A percentile compares a stretch with the other conserved stretches of the same genome.
Evolutionary conservation across 1,140 invertebrate species (phyloP).

Genomic region (Sesamia nonagrioides): DNA sequence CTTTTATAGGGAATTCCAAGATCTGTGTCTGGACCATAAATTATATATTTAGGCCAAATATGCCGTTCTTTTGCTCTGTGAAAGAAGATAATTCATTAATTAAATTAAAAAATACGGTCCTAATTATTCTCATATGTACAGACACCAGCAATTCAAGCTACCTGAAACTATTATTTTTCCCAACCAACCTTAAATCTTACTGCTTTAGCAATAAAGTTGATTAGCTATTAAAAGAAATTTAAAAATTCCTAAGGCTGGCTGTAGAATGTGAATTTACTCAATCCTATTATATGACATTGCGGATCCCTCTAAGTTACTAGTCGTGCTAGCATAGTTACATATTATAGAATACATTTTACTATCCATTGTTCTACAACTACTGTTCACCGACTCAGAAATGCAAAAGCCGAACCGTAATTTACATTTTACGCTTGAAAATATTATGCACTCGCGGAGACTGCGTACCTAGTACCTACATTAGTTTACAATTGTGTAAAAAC

Average conservation of each 20-base stretch:
- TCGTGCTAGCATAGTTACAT: neutral
- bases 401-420: conserved; percentile 23
- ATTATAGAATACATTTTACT: conserved; percentile 44
- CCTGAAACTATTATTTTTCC: no score
- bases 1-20: no score
- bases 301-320: conserved; percentile 1
- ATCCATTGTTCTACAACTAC: conserved; percentile 42
- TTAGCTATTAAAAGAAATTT: no score
- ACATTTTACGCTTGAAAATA: conserved; percentile 42
- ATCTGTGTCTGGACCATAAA: no score
- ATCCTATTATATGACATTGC: neutral
- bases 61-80: no score
- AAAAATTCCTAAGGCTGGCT: neutral
- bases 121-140: no score
- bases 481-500: conserved; percentile 4
- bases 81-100: no score
- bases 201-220: no score
- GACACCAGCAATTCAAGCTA: no score
- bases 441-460: conserved; percentile 16
- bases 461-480: neutral
- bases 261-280: neutral
- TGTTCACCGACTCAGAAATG: conserved; percentile 31
- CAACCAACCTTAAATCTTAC: no score
- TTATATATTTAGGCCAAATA: no score
- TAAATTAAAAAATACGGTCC: no score